A percentile compares a stretch with the other conserved stretches of the same genome.
Evolutionary conservation across 2,113 vertebrate species (phyloP).

Genomic region (cat (Felis catus)): DNA sequence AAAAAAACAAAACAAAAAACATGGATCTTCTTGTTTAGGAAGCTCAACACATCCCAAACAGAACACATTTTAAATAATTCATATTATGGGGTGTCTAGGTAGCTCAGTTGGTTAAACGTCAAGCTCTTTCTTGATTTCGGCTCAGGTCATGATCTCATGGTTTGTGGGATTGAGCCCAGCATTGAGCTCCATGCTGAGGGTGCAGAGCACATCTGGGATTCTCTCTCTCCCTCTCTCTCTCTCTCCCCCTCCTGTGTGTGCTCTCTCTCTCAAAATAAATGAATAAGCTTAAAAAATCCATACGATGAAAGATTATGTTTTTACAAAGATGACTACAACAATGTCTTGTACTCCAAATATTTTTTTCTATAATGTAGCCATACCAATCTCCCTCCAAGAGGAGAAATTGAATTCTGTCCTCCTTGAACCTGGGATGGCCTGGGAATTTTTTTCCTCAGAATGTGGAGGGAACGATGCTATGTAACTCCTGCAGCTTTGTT

Average conservation of each 20-base stretch:
- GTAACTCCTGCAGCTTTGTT: neutral
- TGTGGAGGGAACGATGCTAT: too few relatives aligned
- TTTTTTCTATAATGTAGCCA: neutral
- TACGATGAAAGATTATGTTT: neutral
- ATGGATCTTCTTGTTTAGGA: neutral
- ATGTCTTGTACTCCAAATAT: accelerated
- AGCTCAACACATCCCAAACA: neutral
- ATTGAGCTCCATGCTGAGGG: too few relatives aligned
- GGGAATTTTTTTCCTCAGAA: neutral
- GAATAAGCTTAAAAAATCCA: too few relatives aligned
- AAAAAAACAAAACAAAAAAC: neutral
- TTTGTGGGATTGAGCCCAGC: too few relatives aligned
- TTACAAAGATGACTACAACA: neutral
- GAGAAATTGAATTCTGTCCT: neutral
- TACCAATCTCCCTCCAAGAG: neutral
- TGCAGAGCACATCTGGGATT: too few relatives aligned
- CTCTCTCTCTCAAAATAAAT: too few relatives aligned
- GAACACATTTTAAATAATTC: neutral
- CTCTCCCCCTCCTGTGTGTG: too few relatives aligned
- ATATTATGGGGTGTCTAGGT: too few relatives aligned
- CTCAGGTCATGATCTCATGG: too few relatives aligned
- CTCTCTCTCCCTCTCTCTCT: too few relatives aligned
- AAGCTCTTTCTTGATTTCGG: too few relatives aligned
- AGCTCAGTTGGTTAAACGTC: too few relatives aligned
- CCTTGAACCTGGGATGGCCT: neutral